Conservation (phyloP, 1,140 invertebrate species). For the Hermetia illucens region DNA sequence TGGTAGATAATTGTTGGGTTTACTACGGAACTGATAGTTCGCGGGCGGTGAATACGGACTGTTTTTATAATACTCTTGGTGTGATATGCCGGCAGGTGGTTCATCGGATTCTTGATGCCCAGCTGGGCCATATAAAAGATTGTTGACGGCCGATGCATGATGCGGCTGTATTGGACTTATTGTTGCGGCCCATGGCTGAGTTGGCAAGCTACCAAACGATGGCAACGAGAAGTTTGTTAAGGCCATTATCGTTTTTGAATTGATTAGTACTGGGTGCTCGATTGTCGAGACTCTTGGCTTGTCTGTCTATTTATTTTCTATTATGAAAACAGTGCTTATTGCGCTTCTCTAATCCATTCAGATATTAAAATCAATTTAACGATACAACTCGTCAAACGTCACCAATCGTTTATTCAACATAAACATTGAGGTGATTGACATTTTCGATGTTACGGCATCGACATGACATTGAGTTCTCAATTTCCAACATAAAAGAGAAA, state of each 20-base stretch:
- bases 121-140: conserved; percentile 26
- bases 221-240: conserved; percentile 28
- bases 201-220: conserved; percentile 19
- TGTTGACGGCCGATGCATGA: conserved; percentile 27
- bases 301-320: neutral
- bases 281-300: neutral
- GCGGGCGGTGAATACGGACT: conserved; percentile 18
- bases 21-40: neutral
- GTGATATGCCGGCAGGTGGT: conserved; percentile 4
- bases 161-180: conserved; percentile 25
- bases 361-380: neutral
- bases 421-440: too few relatives aligned
- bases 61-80: conserved; percentile 18
- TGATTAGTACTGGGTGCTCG: neutral
- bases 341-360: neutral
- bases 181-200: conserved; percentile 19
- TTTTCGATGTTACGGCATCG: too few relatives aligned
- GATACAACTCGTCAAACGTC: neutral
- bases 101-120: conserved; percentile 20
- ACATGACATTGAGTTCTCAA: too few relatives aligned
- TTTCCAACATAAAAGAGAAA: too few relatives aligned
- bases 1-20: conserved; percentile 4
- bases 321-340: neutral
- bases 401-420: neutral
- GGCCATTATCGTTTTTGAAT: conserved; percentile 14